Base-by-base conservation (phyloP, 2,888 invertebrate genomes). In the Pterobdella sp. region DNA sequence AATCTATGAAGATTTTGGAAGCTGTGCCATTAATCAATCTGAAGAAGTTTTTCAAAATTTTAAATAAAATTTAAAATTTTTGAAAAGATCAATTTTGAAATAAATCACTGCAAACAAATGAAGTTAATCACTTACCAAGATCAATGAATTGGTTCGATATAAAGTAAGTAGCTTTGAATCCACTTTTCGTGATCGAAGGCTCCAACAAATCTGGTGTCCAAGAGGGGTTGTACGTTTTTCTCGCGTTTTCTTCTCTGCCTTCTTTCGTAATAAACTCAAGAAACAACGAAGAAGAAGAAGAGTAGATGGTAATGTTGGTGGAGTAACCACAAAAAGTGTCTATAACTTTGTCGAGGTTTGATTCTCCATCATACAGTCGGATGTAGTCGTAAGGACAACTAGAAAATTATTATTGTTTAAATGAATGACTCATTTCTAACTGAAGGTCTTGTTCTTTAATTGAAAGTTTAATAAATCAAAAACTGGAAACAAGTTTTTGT, bases 361-460 rank as follows among this genome's bases (percentile, higher is more conserved):
- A 90, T 78, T 89, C 88, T 78, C 97, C 97, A 87, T 98, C 97
- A 87, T 92, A 94, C 79, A 98, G 90, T 86, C 93, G 93, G 80
- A 98, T 91, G 87, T 90, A 94, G 87, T 98, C 97, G 87, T 95
- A 95, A 76, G 97, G 97, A 87, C 97, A 98, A 85, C 97, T 97
- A 86, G 36, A 86, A 86, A 76, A 68, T 1, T 1, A 42, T n/a
- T 37, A 26, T 26, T 37, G 14, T 34, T 29, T 37, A 31, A 14
- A 14, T 10, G n/a, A 37, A 42, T 7, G 22, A 42, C 49, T 14
- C 10, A 42, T 22, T 42, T 22, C 10, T 22, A 42, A 22, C 49
- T 22, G 22, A 42, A 22, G 22, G 49, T 42, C 22, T 42, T 22
- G 49, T 42, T 42, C 22, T 14, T 42, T 42, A 42, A 14, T 42